Evolutionary conservation across 2,797 vertebrate species (phyloP).

Genomic region (Distichodus sexfasciatus): DNA sequence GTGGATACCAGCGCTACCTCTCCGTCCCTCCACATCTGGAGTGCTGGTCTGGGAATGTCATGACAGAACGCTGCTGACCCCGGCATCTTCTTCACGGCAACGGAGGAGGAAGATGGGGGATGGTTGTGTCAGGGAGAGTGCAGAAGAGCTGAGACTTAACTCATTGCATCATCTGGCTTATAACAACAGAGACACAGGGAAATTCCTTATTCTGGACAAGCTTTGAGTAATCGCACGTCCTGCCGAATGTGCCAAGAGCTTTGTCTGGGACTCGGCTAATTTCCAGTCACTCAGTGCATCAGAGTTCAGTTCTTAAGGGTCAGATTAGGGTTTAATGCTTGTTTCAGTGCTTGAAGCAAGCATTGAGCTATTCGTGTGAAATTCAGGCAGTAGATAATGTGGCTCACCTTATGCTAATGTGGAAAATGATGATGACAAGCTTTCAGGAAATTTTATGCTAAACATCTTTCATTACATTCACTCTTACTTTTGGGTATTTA

Average conservation of each 20-base stretch:
- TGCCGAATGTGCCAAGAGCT: slow-evolving; percentile 7
- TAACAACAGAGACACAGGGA: slow-evolving; percentile 29
- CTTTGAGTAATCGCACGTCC: slow-evolving; percentile 14
- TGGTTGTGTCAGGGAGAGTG: slow-evolving; percentile 26
- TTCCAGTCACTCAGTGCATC: slow-evolving; percentile 2
- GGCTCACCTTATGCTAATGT: too few relatives aligned
- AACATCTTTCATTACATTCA: too few relatives aligned
- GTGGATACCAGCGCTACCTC: background rate
- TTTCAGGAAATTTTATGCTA: too few relatives aligned
- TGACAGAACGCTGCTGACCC: slow-evolving; percentile 10
- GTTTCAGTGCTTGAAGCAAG: too few relatives aligned
- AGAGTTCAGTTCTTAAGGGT: background rate
- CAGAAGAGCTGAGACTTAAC: slow-evolving; percentile 32
- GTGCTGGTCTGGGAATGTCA: slow-evolving; percentile 13
- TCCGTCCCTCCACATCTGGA: slow-evolving; percentile 28
- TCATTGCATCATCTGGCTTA: slow-evolving; percentile 43
- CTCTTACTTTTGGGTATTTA: too few relatives aligned
- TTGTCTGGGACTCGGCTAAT: background rate
- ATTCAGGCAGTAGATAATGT: too few relatives aligned
- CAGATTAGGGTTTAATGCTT: background rate
- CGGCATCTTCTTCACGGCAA: slow-evolving; percentile 12
- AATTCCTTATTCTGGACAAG: slow-evolving; percentile 26
- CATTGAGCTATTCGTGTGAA: too few relatives aligned
- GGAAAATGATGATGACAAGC: too few relatives aligned
- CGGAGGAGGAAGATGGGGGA: slow-evolving; percentile 20